Conservation (phyloP, 2,888 invertebrate species). For the Eupithecia dodoneata region DNA sequence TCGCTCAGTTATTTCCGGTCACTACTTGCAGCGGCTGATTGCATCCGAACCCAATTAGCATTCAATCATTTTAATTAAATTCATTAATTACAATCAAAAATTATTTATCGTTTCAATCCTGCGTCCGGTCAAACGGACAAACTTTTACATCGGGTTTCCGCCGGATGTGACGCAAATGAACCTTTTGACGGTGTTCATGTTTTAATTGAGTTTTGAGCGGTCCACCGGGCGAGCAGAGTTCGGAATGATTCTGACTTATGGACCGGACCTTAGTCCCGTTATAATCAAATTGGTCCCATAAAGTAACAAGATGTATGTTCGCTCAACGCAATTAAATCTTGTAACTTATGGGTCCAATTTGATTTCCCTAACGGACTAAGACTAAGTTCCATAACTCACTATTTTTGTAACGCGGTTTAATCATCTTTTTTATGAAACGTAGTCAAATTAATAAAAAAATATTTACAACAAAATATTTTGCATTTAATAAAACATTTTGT, state of each 20-base stretch:
- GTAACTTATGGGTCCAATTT: neutral
- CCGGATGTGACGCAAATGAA: conserved; percentile 31
- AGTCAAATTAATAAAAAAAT: neutral
- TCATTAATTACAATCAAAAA: conserved; percentile 12
- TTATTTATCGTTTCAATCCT: conserved; percentile 20
- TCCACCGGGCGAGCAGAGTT: neutral
- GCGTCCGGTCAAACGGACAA: conserved; percentile 13
- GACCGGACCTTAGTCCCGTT: neutral
- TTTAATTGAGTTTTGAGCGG: conserved; percentile 33
- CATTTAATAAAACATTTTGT: neutral
- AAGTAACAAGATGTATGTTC: neutral
- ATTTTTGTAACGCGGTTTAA: neutral
- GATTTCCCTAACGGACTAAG: neutral
- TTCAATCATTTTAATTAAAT: conserved; percentile 29
- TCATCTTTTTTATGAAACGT: neutral
- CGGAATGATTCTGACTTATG: conserved; percentile 7
- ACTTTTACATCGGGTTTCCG: conserved; percentile 18
- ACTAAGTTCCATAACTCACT: neutral
- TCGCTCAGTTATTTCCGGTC: neutral
- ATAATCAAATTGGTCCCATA: neutral
- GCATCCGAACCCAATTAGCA: conserved; percentile 20
- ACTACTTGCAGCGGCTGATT: conserved; percentile 2
- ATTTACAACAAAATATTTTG: neutral
- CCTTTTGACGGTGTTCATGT: conserved; percentile 27
- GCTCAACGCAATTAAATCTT: neutral